phyloP scores from a whole-genome alignment of 2,888 invertebrate species.

The Drosophila melanosoma region DNA sequence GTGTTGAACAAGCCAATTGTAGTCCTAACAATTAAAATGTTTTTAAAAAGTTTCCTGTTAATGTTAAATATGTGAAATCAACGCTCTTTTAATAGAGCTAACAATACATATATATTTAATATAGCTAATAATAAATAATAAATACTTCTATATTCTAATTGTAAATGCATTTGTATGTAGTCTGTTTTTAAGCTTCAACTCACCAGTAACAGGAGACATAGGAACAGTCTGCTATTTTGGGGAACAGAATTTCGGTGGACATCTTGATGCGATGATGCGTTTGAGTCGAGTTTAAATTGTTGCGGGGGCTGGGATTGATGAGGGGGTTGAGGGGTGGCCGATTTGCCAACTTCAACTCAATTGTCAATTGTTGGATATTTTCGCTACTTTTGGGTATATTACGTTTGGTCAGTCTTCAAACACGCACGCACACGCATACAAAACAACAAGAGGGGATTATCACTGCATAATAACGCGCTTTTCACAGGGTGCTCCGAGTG shows the following conservation, averaged over 20 bases:
- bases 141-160: not conserved
- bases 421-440: slow-evolving; percentile 1
- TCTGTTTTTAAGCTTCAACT: slow-evolving; percentile 80
- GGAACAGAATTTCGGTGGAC: slow-evolving; percentile 87
- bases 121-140: not conserved
- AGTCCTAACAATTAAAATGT: not conserved
- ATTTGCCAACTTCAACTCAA: slow-evolving; percentile 22
- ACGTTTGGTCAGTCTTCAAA: not conserved
- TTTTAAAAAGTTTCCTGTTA: not conserved
- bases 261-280: slow-evolving; percentile 66
- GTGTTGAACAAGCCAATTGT: not conserved
- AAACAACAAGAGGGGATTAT: slow-evolving; percentile 4
- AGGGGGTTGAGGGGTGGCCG: slow-evolving; percentile 17
- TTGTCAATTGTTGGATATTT: slow-evolving; percentile 17
- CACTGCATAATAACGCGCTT: slow-evolving; percentile 7
- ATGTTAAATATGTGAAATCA: not conserved
- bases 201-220: slow-evolving; percentile 95
- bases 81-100: not conserved
- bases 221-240: slow-evolving; percentile 91
- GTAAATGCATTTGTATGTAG: not conserved
- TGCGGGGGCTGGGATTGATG: slow-evolving; percentile 18
- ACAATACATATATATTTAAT: not conserved
- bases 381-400: slow-evolving; percentile 1
- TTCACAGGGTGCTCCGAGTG: not conserved
- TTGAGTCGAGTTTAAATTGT: slow-evolving; percentile 7